Conservation (phyloP, 2,113 vertebrate genomes). For the Rhinopomastus cyanomelas region DNA sequence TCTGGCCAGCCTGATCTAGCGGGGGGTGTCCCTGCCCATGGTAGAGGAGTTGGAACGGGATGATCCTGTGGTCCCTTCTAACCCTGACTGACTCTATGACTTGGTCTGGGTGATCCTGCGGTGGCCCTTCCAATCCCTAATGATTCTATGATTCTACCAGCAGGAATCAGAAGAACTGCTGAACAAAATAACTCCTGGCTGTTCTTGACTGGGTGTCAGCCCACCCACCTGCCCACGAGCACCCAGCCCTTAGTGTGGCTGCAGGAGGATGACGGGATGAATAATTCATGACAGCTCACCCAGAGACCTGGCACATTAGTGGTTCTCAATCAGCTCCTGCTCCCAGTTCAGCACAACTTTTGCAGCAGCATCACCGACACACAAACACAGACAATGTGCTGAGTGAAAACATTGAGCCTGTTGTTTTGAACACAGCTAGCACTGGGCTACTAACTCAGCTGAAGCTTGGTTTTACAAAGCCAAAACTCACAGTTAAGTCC, state of each 20-base stretch:
- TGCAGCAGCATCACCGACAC: background rate
- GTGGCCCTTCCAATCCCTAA: too few species aligned
- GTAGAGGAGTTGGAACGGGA: too few species aligned
- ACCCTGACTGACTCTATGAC: too few species aligned
- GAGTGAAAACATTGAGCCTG: background rate
- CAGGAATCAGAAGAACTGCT: background rate
- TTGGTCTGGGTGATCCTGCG: too few species aligned
- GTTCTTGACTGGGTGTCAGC: background rate
- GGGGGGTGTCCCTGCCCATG: too few species aligned
- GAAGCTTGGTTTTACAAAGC: background rate
- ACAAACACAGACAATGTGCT: background rate
- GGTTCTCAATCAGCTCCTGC: background rate
- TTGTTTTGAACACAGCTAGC: background rate
- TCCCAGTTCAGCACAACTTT: background rate
- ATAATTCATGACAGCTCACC: constrained; percentile 1
- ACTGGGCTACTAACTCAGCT: background rate
- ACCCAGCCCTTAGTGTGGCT: background rate
- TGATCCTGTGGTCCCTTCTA: too few species aligned
- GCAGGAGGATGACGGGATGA: background rate
- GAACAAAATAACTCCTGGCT: background rate
- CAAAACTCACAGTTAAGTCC: background rate
- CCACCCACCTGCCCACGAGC: background rate
- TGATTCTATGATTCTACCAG: too few species aligned
- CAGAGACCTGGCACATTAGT: background rate
- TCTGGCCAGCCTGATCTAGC: too few species aligned